phyloP scores from a whole-genome alignment of 2,888 invertebrate species.

The Ophion obscuratus region DNA sequence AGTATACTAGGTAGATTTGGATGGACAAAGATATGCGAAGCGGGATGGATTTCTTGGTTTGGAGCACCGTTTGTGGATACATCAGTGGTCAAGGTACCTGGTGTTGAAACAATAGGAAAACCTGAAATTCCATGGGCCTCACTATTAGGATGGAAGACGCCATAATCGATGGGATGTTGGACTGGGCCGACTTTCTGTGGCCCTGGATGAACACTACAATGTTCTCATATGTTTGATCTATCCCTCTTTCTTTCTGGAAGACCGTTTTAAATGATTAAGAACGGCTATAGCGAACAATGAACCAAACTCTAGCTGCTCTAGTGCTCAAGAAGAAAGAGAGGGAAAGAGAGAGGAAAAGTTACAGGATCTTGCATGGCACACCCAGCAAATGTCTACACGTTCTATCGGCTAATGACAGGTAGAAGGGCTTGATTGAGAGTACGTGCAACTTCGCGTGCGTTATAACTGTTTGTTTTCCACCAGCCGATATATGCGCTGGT shows the following conservation, averaged over 20 bases:
- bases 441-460: not conserved
- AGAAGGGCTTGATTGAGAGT: slow-evolving; percentile 3
- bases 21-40: not conserved
- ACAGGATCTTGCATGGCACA: slow-evolving; percentile 6
- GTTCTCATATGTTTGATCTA: too few relatives aligned
- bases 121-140: not conserved
- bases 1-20: slow-evolving; percentile 13
- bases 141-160: not conserved
- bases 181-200: not conserved
- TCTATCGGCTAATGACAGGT: not conserved
- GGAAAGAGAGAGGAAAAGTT: slow-evolving; percentile 21
- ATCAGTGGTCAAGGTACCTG: not conserved
- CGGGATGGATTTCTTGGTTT: slow-evolving; percentile 1
- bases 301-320: too few relatives aligned
- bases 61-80: not conserved
- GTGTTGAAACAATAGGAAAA: not conserved
- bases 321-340: not conserved
- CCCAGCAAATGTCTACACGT: not conserved
- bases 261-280: too few relatives aligned
- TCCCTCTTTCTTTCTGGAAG: too few relatives aligned
- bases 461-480: slow-evolving; percentile 3
- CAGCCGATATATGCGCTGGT: slow-evolving; percentile 4
- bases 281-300: too few relatives aligned
- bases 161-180: not conserved
- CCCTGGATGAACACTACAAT: too few relatives aligned